Base-by-base conservation (phyloP, 1,140 invertebrate genomes). In the Trichonephila inaurata region DNA sequence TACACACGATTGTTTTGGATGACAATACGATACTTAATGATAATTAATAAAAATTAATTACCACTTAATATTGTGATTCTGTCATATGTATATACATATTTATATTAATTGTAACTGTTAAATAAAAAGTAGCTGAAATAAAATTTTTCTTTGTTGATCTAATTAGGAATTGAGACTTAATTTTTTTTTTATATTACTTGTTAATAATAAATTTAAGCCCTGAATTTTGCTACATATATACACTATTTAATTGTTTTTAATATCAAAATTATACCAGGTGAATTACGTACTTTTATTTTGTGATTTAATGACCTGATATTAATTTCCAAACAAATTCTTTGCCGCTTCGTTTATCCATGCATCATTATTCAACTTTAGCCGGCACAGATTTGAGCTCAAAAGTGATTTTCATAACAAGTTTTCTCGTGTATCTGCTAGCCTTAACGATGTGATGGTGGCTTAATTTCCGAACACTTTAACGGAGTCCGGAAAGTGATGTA, bases 401-500 rank as follows among this genome's bases (percentile, higher is more conserved):
- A 77, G 33, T 77, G 72, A 77, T 77, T 77, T 77, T 28, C 72
- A 16, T 77, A 19, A 77, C 72, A 77, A 77, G 28, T 77, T 77
- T 40, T 40, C 72, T 24, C 72, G 16, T 77, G 72, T 77, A 77
- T 77, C 72, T 77, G 72, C 72, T 40, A 40, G 72, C 72, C 33
- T 14, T 77, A 77, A 77, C 72, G 72, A 77, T 33, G 72, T 77
- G 51, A 61, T 33, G 83, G 58, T 21, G 83, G 83, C 51, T 85
- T 85, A 85, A 85, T 85, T 85, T 61, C 83, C 40, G 81, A 18
- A 40, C 72, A 77, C 72, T 77, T 77, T 77, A 77, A 60, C 83
- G n/a, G 83, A 58, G 83, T 61, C 58, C 44, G 28, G 40, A n/a
- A 85, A 51, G 58, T 61, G 44, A 60, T 58, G 83, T 85, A 85